Base-by-base conservation (phyloP, 1,140 invertebrate genomes). In the Drosophila ironensis region DNA sequence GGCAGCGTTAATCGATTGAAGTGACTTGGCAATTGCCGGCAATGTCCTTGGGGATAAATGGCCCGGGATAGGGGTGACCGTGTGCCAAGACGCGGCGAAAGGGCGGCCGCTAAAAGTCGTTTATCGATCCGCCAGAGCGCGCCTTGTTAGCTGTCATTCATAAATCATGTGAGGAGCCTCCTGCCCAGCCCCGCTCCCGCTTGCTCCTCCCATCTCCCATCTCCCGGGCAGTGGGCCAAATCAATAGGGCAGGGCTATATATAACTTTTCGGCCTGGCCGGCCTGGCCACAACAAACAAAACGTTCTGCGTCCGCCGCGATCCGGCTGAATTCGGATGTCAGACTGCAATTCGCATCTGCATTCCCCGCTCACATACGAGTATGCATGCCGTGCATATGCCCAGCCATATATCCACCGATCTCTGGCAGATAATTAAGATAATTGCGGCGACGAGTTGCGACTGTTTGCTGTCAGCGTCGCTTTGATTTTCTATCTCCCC, bases 321-420 rank as follows among this genome's bases (percentile, higher is more conserved):
- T 84, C 77, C 53, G 78, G 68, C 64, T 72, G 53, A 81, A 76
- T 59, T 72, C 73, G 76, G 76, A 68, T 78, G 74, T 46, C 40
- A 47, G 35, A 71, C 42, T 9, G 56, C 35, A 5, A 56, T 24
- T 60, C 45, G 59, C 59, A 52, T 41, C 37, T 50, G 51, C 35
- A 69, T 81, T 78, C 67, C 61, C 66, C 59, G 24, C 38, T n/a
- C n/a, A n/a, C n/a, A n/a, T n/a, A n/a, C n/a, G n/a, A n/a, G n/a
- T n/a, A n/a, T n/a, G n/a, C n/a, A n/a, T n/a, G n/a, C n/a, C n/a
- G n/a, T n/a, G n/a, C n/a, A n/a, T n/a, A n/a, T 11, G 17, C 28
- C 25, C 27, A 5, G 27, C 4, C 27, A 14, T 8, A 17, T 12
- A 24, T 69, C 27, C 35, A 44, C 33, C n/a, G 25, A 60, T 57